Conservation (phyloP, 2,113 vertebrate species). For the Microtus ochrogaster region DNA sequence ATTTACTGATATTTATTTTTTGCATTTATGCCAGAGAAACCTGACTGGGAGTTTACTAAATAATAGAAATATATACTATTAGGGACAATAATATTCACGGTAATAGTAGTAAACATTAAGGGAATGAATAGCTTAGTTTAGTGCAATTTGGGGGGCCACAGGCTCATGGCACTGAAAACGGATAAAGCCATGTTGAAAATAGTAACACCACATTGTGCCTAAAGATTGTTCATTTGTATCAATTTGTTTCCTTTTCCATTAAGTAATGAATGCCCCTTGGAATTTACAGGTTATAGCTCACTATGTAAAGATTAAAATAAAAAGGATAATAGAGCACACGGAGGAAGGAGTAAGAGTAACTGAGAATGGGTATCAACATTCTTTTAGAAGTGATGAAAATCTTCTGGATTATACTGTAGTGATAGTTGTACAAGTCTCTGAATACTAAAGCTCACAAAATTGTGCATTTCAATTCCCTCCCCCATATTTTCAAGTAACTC, state of each 20-base stretch:
- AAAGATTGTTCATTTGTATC: constrained; percentile 47
- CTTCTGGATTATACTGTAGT: neutral
- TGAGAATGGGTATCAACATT: neutral
- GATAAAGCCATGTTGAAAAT: constrained; percentile 34
- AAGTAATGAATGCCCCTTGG: constrained; percentile 45
- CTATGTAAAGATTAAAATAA: neutral
- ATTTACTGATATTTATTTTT: constrained; percentile 70
- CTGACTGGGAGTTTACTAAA: constrained; percentile 44
- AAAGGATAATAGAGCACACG: neutral
- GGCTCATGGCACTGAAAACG: constrained; percentile 35
- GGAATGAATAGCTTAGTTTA: constrained; percentile 49
- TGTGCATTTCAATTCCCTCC: neutral
- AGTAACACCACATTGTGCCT: neutral
- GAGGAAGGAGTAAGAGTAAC: neutral
- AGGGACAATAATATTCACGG: neutral
- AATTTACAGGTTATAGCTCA: constrained; percentile 28
- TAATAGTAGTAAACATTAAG: constrained; percentile 39
- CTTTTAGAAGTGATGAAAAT: constrained; percentile 39
- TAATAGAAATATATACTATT: constrained; percentile 63
- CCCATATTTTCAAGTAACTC: neutral
- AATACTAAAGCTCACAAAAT: neutral
- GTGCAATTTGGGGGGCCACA: neutral
- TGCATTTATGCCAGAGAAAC: constrained; percentile 55
- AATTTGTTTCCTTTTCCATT: constrained; percentile 44
- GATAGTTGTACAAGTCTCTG: neutral